A percentile compares a stretch with the other conserved stretches of the same genome.
phyloP scores from a whole-genome alignment of 2,888 invertebrate species.

The Folsomia candida region DNA sequence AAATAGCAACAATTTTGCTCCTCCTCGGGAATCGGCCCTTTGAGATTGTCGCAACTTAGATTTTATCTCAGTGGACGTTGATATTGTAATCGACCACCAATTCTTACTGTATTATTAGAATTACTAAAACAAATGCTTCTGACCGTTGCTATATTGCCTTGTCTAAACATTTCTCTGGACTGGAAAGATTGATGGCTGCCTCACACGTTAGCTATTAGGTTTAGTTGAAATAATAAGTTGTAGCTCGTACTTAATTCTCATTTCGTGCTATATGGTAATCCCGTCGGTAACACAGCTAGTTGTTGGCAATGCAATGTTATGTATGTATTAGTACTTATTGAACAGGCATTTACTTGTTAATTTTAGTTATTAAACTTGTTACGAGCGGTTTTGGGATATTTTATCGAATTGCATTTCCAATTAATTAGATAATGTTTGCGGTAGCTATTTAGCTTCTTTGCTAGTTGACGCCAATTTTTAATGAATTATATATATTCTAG shows the following conservation, averaged over 20 bases:
- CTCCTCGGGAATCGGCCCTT: constrained; percentile 16
- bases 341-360: not conserved
- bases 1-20: not conserved
- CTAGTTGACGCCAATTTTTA: too few species aligned
- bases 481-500: too few species aligned
- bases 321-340: too few species aligned
- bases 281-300: not conserved
- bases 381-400: too few species aligned
- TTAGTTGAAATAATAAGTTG: not conserved
- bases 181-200: too few species aligned
- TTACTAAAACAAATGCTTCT: not conserved
- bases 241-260: not conserved
- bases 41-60: constrained; percentile 8
- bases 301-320: not conserved
- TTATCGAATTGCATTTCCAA: too few species aligned
- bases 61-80: constrained; percentile 12
- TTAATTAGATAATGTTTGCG: too few species aligned
- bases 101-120: not conserved
- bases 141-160: not conserved
- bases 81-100: constrained; percentile 11
- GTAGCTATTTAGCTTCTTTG: too few species aligned
- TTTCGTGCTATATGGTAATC: not conserved
- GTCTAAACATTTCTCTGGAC: too few species aligned
- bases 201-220: not conserved
- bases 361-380: too few species aligned